Percentiles rank a stretch among this genome's conserved stretches.
phyloP scores from a whole-genome alignment of 2,888 invertebrate species.

The Lepetodrilus schrolli region DNA sequence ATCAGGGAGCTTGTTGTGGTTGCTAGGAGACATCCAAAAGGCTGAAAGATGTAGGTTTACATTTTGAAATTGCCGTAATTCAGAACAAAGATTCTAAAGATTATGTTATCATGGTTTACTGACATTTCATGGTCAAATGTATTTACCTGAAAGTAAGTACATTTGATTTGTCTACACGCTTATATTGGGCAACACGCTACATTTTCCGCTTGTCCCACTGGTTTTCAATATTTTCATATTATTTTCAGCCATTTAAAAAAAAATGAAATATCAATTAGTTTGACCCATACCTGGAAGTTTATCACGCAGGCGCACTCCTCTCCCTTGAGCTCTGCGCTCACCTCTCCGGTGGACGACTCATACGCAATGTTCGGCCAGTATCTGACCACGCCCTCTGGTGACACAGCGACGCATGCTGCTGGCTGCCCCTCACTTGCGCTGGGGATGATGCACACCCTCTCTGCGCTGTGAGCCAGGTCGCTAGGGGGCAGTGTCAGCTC shows the following conservation, averaged over 20 bases:
- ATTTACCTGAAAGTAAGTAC: no score
- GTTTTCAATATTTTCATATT: no score
- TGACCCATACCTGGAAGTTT: constrained; percentile 69
- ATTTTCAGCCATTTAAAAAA: no score
- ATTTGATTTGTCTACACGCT: no score
- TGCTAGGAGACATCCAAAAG: constrained; percentile 87
- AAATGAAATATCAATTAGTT: no score
- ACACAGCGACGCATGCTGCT: constrained; percentile 83
- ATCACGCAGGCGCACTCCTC: constrained; percentile 75
- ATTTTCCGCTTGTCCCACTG: no score
- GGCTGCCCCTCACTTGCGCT: constrained; percentile 77
- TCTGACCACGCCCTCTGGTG: constrained; percentile 93
- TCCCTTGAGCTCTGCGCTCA: constrained; percentile 86
- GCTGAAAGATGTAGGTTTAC: no score
- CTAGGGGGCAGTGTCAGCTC: constrained; percentile 93
- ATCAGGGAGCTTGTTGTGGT: constrained; percentile 93
- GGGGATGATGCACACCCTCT: constrained; percentile 83
- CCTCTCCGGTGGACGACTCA: constrained; percentile 89
- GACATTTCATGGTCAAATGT: no score
- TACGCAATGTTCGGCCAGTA: constrained; percentile 94
- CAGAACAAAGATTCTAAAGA: no score
- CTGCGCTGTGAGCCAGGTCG: constrained; percentile 85
- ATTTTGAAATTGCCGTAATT: no score
- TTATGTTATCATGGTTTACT: no score
- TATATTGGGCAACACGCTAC: no score